These are phyloP conservation scores for Pygmarrhopalites habei DNA, from an alignment of 1,140 invertebrate species.

Conservation along the genomic window DNA sequence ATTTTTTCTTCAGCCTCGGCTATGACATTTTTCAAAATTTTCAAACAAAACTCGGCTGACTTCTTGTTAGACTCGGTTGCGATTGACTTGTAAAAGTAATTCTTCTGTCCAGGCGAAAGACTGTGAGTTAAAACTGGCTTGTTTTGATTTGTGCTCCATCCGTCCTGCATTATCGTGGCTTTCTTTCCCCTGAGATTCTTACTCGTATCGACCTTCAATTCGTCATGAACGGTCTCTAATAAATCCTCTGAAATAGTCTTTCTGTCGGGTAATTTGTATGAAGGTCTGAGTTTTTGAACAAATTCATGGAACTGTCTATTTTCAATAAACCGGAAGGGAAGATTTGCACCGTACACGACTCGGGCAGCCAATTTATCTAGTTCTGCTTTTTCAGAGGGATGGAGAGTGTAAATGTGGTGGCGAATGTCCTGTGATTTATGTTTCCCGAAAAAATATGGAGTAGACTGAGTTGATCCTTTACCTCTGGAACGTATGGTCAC, in stretches of 20 bases:
- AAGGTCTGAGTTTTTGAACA: background rate
- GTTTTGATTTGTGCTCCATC: background rate
- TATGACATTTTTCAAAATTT: background rate
- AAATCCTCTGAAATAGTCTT: background rate
- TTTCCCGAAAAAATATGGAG: no score
- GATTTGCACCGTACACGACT: background rate
- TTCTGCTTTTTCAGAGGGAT: no score
- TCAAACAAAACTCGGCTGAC: background rate
- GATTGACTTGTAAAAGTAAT: background rate
- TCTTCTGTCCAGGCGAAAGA: background rate
- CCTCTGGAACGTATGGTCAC: no score
- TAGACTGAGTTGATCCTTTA: no score
- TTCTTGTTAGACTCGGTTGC: background rate
- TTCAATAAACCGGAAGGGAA: constrained; percentile 2
- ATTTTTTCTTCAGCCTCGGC: constrained; percentile 5
- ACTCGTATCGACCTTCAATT: background rate
- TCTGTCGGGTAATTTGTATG: background rate
- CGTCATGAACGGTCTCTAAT: constrained; percentile 7
- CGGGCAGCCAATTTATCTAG: no score
- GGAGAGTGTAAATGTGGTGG: no score
- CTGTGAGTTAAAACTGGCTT: background rate
- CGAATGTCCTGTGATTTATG: no score
- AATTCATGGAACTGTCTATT: constrained; percentile 5
- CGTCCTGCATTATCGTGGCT: constrained; percentile 6
- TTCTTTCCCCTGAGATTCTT: background rate